Evolutionary conservation across 1,140 invertebrate species (phyloP).

Genomic region (Probaryconus sp.): DNA sequence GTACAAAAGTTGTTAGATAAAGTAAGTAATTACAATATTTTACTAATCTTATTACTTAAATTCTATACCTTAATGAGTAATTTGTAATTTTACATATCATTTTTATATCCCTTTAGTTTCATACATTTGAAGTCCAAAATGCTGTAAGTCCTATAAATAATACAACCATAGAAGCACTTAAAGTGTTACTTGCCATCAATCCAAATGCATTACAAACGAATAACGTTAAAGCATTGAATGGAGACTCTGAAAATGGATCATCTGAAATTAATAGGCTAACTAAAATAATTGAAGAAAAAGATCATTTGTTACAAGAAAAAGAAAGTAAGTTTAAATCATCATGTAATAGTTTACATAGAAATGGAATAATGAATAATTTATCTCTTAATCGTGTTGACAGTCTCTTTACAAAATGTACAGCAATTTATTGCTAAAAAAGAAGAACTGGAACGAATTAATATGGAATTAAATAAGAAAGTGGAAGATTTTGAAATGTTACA

Average conservation of each 20-base stretch:
- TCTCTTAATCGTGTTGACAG: not conserved
- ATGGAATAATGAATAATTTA: not conserved
- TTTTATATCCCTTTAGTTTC: slow-evolving; percentile 61
- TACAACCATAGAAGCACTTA: slow-evolving; percentile 64
- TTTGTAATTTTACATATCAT: slow-evolving; percentile 16
- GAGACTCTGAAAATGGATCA: slow-evolving; percentile 6
- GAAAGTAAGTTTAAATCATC: slow-evolving; percentile 59
- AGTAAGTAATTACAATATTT: too few relatives aligned
- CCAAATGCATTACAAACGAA: slow-evolving; percentile 37
- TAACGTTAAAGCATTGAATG: slow-evolving; percentile 7
- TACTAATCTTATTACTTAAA: too few relatives aligned
- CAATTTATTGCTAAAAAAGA: slow-evolving; percentile 39
- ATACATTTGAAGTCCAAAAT: slow-evolving; percentile 71
- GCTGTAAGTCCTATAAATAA: slow-evolving; percentile 64
- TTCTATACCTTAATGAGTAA: too few relatives aligned
- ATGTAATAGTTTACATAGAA: slow-evolving; percentile 1
- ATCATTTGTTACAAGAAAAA: slow-evolving; percentile 53
- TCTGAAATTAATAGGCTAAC: slow-evolving; percentile 38
- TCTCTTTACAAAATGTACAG: slow-evolving; percentile 37
- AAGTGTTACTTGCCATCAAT: slow-evolving; percentile 66
- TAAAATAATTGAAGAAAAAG: slow-evolving; percentile 34
- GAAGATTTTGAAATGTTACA: slow-evolving; percentile 30
- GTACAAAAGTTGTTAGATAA: slow-evolving; percentile 76
- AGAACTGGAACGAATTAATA: slow-evolving; percentile 49
- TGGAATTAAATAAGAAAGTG: slow-evolving; percentile 48